phyloP scores from a whole-genome alignment of 1,140 invertebrate genomes.

The Sinella curviseta region DNA sequence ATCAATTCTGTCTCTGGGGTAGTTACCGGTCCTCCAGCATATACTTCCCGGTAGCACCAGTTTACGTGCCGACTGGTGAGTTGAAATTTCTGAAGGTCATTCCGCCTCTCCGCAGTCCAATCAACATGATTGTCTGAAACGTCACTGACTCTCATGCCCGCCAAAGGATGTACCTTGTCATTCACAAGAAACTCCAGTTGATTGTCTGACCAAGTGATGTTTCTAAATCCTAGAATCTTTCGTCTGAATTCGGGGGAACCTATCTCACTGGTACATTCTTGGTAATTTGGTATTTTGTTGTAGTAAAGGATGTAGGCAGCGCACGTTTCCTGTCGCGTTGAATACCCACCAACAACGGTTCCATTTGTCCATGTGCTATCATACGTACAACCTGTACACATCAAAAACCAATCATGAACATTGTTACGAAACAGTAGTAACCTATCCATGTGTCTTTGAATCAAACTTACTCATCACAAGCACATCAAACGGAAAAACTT shows the following conservation, averaged over 20 bases:
- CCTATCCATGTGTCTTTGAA: no score
- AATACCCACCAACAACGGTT: background rate
- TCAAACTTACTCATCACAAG: background rate
- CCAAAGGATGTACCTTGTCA: background rate
- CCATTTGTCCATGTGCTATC: slow-evolving; percentile 12
- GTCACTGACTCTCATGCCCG: background rate
- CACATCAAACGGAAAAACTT: background rate
- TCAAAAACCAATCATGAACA: background rate
- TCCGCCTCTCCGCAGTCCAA: background rate
- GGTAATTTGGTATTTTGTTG: background rate
- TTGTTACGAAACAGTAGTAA: background rate
- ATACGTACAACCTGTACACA: background rate
- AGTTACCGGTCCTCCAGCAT: background rate
- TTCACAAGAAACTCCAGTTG: background rate
- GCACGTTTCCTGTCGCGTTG: background rate
- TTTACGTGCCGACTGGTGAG: background rate
- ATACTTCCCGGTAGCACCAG: background rate
- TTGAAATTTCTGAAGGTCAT: background rate
- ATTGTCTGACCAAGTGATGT: background rate
- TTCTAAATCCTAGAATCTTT: background rate
- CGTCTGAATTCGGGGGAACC: background rate
- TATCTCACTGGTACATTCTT: background rate
- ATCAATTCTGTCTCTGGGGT: background rate
- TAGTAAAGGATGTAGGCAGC: background rate
- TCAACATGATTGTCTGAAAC: background rate